Conservation (phyloP, 2,113 vertebrate species). For the Etheostoma spectabile region DNA sequence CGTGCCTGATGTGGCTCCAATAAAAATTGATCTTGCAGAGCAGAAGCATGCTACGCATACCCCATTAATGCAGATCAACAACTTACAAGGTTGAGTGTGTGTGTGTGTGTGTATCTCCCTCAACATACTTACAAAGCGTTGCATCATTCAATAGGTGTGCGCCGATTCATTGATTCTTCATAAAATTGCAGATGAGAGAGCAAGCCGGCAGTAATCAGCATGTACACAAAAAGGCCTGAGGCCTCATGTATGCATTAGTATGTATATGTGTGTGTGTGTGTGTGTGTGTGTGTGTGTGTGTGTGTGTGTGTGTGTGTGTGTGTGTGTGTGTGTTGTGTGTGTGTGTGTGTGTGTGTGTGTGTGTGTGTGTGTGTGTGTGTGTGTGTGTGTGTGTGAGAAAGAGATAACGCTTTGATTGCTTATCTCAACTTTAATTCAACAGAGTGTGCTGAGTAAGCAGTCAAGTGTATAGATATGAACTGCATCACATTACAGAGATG, state of each 20-base stretch:
- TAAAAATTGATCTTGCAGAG: constrained; percentile 70
- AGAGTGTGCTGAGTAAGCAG: constrained; percentile 10
- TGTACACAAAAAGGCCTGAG: constrained; percentile 22
- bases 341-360: constrained; percentile 12
- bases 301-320: constrained; percentile 1
- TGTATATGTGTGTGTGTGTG: constrained; percentile 17
- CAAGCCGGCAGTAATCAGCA: constrained; percentile 57
- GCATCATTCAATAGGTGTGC: constrained; percentile 63
- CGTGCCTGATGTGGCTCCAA: constrained; percentile 34
- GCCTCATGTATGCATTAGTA: constrained; percentile 7
- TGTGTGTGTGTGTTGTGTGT: constrained; percentile 11
- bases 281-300: constrained; percentile 13
- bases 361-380: constrained; percentile 17
- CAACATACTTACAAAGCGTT: constrained; percentile 43
- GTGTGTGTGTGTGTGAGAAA: background rate
- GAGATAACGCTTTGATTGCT: constrained; percentile 24
- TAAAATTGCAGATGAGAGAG: constrained; percentile 70
- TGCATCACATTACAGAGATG: background rate
- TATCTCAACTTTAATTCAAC: constrained; percentile 12
- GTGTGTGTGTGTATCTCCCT: background rate
- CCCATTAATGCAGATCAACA: constrained; percentile 74
- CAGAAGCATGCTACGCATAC: constrained; percentile 51
- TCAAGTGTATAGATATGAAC: background rate
- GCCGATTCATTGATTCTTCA: constrained; percentile 71
- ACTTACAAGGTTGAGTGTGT: constrained; percentile 37